Evolutionary conservation across 2,888 invertebrate genomes (phyloP).

Genomic region (Onchidella celtica): DNA sequence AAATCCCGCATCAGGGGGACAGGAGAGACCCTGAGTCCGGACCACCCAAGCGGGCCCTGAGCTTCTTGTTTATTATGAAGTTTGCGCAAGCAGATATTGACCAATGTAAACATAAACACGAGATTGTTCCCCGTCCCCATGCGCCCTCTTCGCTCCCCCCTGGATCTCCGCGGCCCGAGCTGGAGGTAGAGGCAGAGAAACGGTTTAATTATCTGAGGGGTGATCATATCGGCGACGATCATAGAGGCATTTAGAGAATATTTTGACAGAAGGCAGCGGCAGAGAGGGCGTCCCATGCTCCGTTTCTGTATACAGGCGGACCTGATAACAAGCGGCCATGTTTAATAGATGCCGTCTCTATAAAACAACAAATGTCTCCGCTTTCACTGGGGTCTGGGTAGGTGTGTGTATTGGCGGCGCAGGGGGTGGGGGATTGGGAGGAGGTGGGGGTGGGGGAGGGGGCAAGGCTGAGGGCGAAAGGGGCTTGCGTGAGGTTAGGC

Average conservation of each 20-base stretch:
- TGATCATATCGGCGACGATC: conserved; percentile 36
- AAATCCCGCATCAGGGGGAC: conserved; percentile 39
- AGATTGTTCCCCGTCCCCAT: conserved; percentile 10
- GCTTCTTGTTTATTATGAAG: conserved; percentile 48
- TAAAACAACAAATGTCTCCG: conserved; percentile 42
- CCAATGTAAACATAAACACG: conserved; percentile 44
- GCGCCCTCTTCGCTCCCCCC: not conserved
- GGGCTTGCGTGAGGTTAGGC: not conserved
- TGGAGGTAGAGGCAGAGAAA: not conserved
- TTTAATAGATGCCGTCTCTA: conserved; percentile 39
- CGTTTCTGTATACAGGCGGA: conserved; percentile 31
- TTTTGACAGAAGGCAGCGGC: conserved; percentile 46
- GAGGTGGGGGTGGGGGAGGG: too few relatives aligned
- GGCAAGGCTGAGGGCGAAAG: too few relatives aligned
- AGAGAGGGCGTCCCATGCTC: not conserved
- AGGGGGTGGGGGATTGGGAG: too few relatives aligned
- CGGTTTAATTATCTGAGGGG: conserved; percentile 27
- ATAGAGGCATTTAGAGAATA: conserved; percentile 37
- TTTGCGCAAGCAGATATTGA: conserved; percentile 49
- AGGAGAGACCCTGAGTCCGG: conserved; percentile 28
- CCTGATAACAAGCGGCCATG: conserved; percentile 28
- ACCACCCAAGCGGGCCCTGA: conserved; percentile 33
- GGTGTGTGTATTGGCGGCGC: not conserved
- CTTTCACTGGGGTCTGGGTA: conserved; percentile 13
- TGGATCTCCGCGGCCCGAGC: not conserved